Percentiles rank a stretch among this genome's conserved stretches.
Conservation (phyloP, 2,888 invertebrate species). For the Chrysotoxum bicinctum region DNA sequence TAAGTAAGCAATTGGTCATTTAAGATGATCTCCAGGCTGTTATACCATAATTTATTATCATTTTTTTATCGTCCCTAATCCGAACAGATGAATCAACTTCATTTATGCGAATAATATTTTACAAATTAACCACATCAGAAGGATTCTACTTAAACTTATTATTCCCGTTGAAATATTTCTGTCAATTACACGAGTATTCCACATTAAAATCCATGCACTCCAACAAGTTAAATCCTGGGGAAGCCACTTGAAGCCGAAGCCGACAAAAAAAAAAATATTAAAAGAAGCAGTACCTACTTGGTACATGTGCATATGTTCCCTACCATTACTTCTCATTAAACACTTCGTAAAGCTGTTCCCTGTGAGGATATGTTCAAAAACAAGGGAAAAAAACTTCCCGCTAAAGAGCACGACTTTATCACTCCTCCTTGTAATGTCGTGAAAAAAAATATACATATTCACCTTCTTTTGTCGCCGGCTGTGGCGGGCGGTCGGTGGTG, state of each 20-base stretch:
- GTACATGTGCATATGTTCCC: constrained; percentile 66
- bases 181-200: constrained; percentile 56
- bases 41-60: no score
- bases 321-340: constrained; percentile 71
- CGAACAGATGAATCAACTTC: background rate
- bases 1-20: no score
- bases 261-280: background rate
- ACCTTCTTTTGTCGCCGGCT: constrained; percentile 26
- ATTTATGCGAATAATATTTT: constrained; percentile 1
- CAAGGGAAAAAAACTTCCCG: constrained; percentile 5
- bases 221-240: constrained; percentile 56
- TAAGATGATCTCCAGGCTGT: no score
- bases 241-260: background rate
- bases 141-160: constrained; percentile 38
- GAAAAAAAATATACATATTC: constrained; percentile 34
- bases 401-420: constrained; percentile 59
- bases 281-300: constrained; percentile 37
- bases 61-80: background rate
- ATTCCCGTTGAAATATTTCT: constrained; percentile 49
- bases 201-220: constrained; percentile 51
- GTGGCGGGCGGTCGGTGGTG: background rate
- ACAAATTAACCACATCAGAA: constrained; percentile 28
- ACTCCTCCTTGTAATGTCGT: constrained; percentile 68
- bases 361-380: background rate
- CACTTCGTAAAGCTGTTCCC: constrained; percentile 69